Evolutionary conservation across 2,797 vertebrate species (phyloP).

Genomic region (Cryptoblepharus egeriae): DNA sequence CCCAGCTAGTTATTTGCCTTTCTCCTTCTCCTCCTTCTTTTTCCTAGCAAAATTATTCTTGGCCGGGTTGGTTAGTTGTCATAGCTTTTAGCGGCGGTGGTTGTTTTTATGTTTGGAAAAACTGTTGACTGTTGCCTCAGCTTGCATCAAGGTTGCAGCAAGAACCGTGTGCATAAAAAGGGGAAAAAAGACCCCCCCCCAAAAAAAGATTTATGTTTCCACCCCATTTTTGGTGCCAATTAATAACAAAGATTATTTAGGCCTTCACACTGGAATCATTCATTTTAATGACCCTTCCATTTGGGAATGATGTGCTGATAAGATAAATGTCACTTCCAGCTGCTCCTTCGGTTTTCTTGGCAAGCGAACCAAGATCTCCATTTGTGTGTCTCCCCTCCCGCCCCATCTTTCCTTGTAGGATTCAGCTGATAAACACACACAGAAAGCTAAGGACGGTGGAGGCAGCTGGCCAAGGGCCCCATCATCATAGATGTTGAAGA

Average conservation of each 20-base stretch:
- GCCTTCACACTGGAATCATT: constrained; percentile 24
- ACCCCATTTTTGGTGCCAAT: constrained; percentile 11
- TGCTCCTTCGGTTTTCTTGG: constrained; percentile 34
- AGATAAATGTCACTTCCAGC: constrained; percentile 37
- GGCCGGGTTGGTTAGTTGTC: not conserved
- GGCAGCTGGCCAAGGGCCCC: constrained; percentile 17
- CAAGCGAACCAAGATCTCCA: not conserved
- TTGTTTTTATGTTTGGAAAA: not conserved
- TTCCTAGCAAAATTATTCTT: not conserved
- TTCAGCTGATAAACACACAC: constrained; percentile 10
- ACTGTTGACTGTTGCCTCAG: not conserved
- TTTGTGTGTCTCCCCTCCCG: not conserved
- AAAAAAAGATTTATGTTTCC: constrained; percentile 22
- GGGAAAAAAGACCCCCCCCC: no score
- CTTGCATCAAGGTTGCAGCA: not conserved
- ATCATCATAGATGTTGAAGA: constrained; percentile 30
- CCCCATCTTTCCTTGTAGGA: constrained; percentile 20
- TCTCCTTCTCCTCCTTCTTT: not conserved
- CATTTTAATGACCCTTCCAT: constrained; percentile 28
- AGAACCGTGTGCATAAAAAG: not conserved
- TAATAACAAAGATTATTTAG: constrained; percentile 25
- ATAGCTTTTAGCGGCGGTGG: not conserved
- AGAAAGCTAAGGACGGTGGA: constrained; percentile 10
- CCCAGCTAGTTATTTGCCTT: not conserved
- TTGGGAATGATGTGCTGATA: constrained; percentile 25